A percentile compares a stretch with the other conserved stretches of the same genome.
phyloP scores from a whole-genome alignment of 2,797 vertebrate species.

The Paramormyrops hopkinsi region DNA sequence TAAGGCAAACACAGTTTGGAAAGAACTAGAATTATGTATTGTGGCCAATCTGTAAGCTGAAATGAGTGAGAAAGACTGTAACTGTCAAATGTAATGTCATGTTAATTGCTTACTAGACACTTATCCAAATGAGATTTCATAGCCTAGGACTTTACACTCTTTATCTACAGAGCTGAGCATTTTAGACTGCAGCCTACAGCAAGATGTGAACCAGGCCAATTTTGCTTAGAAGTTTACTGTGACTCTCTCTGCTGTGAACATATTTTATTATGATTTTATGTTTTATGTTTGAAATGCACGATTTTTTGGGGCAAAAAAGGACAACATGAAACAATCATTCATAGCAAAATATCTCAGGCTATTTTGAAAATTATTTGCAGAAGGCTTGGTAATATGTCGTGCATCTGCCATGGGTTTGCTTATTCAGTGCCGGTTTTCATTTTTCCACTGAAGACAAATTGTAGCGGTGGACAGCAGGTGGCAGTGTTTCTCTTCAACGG shows the following conservation, averaged over 20 bases:
- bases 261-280: not conserved
- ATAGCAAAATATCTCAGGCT: not conserved
- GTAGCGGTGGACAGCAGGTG: slow-evolving; percentile 18
- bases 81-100: not conserved
- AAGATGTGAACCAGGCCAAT: not conserved
- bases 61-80: not conserved
- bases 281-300: not conserved
- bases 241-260: not conserved
- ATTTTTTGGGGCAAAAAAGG: not conserved
- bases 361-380: not conserved
- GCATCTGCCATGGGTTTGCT: not conserved
- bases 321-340: not conserved
- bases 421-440: not conserved
- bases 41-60: not conserved
- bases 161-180: not conserved
- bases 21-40: not conserved
- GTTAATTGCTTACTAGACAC: not conserved
- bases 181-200: not conserved
- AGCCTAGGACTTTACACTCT: not conserved
- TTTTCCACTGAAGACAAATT: not conserved
- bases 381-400: not conserved
- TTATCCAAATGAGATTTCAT: not conserved
- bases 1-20: not conserved
- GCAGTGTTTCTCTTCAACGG: slow-evolving; percentile 17
- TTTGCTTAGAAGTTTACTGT: not conserved